Conservation (phyloP, 2,113 vertebrate genomes). For the Hippocampus barbouri region DNA sequence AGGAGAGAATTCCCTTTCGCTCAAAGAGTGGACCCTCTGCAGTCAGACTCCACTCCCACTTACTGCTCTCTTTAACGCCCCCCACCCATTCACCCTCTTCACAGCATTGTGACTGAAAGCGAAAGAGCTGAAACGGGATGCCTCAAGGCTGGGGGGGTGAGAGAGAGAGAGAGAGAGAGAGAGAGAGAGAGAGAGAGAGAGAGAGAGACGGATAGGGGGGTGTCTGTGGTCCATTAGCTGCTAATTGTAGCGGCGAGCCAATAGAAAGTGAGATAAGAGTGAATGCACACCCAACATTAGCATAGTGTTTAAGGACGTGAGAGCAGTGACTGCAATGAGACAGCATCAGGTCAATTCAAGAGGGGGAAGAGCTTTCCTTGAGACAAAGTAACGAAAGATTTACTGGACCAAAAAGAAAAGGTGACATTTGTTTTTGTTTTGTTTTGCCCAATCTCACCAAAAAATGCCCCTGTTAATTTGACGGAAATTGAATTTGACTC, state of each 20-base stretch:
- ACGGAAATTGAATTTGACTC: neutral
- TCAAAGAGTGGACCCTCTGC: slow-evolving; percentile 76
- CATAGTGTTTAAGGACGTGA: slow-evolving; percentile 63
- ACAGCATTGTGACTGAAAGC: slow-evolving; percentile 71
- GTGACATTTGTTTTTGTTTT: neutral
- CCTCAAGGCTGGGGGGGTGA: slow-evolving; percentile 65
- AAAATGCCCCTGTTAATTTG: neutral
- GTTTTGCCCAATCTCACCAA: neutral
- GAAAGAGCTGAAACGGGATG: slow-evolving; percentile 75
- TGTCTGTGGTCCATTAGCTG: slow-evolving; percentile 59
- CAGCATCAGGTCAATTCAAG: slow-evolving; percentile 25
- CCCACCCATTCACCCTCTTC: slow-evolving; percentile 60
- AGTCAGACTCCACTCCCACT: slow-evolving; percentile 76
- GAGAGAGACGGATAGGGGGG: slow-evolving; percentile 13
- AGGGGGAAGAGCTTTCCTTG: slow-evolving; percentile 19
- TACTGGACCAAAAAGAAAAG: neutral
- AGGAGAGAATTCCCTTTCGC: slow-evolving; percentile 71
- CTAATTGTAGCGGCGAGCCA: slow-evolving; percentile 65
- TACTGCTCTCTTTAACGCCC: slow-evolving; percentile 66
- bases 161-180: slow-evolving; percentile 37
- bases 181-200: slow-evolving; percentile 37
- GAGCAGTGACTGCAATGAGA: slow-evolving; percentile 31
- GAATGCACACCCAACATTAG: slow-evolving; percentile 65
- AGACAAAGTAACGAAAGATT: neutral
- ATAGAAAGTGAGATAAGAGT: slow-evolving; percentile 61